These are phyloP conservation scores for Torymus texanus DNA, from an alignment of 2,888 invertebrate species.

Conservation along the genomic window DNA sequence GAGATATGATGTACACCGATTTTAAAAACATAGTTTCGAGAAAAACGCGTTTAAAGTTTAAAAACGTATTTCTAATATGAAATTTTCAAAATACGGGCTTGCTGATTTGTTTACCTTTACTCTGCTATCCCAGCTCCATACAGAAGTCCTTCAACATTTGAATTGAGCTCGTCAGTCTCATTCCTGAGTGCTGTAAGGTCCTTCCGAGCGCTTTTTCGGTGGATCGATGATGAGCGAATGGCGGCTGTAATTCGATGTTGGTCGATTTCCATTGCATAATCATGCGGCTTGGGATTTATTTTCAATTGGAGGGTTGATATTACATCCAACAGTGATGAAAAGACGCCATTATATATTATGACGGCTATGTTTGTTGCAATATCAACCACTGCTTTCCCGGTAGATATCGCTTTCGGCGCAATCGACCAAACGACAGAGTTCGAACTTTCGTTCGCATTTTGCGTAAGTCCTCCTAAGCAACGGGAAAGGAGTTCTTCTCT, in stretches of 20 bases:
- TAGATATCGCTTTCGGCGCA: not conserved
- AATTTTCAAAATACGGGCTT: not conserved
- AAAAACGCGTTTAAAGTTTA: not conserved
- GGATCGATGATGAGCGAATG: not conserved
- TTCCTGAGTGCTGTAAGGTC: constrained; percentile 1
- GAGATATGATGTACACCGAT: not conserved
- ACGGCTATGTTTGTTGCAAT: constrained; percentile 1
- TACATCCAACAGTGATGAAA: too few relatives aligned
- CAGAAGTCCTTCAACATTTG: not conserved
- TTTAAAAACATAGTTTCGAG: not conserved
- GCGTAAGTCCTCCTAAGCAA: not conserved
- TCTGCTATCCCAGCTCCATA: constrained; percentile 4
- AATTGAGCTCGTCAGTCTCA: not conserved
- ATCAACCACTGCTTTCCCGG: not conserved
- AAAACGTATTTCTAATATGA: too few relatives aligned
- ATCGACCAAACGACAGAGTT: too few relatives aligned
- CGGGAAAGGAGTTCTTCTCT: constrained; percentile 2
- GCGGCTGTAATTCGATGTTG: not conserved
- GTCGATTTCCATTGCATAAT: too few relatives aligned
- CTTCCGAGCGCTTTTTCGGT: not conserved
- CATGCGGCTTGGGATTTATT: too few relatives aligned
- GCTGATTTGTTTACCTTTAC: not conserved
- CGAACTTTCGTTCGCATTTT: not conserved
- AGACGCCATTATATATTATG: too few relatives aligned
- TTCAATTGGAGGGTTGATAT: too few relatives aligned